Evolutionary conservation across 2,113 vertebrate genomes (phyloP).

Genomic region (Rhizomys pruinosus): DNA sequence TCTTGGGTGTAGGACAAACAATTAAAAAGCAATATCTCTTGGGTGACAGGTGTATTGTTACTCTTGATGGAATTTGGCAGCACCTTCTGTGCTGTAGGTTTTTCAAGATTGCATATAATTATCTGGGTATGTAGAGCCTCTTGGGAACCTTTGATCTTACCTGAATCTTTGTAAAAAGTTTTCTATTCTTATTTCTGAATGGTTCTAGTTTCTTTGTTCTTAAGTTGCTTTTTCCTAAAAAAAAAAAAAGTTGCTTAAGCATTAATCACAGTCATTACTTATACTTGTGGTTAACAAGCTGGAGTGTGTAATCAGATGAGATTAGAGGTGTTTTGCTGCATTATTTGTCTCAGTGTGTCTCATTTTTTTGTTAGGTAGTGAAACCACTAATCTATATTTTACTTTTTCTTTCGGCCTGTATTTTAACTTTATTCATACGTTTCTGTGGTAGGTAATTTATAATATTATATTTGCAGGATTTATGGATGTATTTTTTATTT

Average conservation of each 20-base stretch:
- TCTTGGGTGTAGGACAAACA: conserved; percentile 55
- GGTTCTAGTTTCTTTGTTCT: not conserved
- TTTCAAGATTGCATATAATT: conserved; percentile 63
- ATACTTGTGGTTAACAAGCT: not conserved
- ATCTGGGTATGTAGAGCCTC: conserved; percentile 53
- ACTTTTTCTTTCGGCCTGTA: conserved; percentile 8
- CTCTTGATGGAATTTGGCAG: conserved; percentile 68
- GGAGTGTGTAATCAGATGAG: conserved; percentile 18
- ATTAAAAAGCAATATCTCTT: conserved; percentile 70
- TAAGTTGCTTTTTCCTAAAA: not conserved
- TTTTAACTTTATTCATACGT: conserved; percentile 9
- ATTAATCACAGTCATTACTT: conserved; percentile 15
- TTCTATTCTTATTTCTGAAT: conserved; percentile 12
- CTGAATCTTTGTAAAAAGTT: conserved; percentile 45
- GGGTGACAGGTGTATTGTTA: conserved; percentile 67
- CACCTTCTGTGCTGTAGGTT: conserved; percentile 60
- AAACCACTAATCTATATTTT: conserved; percentile 36
- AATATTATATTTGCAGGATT: not conserved
- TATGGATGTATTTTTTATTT: not conserved
- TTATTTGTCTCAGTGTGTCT: not conserved
- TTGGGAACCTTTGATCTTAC: conserved; percentile 62
- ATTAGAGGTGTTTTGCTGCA: not conserved
- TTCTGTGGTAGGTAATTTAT: conserved; percentile 33
- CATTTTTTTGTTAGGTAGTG: conserved; percentile 38
- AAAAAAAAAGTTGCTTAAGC: not conserved